Percentiles rank a stretch among this genome's conserved stretches.
phyloP scores from a whole-genome alignment of 2,888 invertebrate genomes.

The Metallyticus violacea region DNA sequence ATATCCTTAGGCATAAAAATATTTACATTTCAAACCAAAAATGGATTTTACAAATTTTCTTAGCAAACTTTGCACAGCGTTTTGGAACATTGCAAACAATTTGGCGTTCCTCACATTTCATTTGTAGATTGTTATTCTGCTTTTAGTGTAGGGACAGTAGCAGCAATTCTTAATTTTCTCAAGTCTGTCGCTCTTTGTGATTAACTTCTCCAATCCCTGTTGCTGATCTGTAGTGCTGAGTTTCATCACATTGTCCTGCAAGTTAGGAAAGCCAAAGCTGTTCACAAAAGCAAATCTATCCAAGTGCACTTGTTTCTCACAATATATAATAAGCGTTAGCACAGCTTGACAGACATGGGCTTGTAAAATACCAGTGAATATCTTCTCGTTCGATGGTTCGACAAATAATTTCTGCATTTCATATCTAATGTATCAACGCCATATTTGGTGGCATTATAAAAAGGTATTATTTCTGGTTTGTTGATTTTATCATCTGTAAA shows the following conservation, averaged over 20 bases:
- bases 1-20: no score
- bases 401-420: conserved; percentile 37
- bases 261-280: not conserved
- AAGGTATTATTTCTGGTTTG: conserved; percentile 38
- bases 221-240: not conserved
- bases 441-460: conserved; percentile 38
- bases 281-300: not conserved
- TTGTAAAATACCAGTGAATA: conserved; percentile 36
- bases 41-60: no score
- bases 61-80: not conserved
- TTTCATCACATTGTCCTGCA: not conserved
- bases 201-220: no score
- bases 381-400: conserved; percentile 34
- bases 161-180: not conserved
- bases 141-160: not conserved
- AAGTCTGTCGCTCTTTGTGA: not conserved
- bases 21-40: no score
- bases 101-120: not conserved
- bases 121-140: not conserved
- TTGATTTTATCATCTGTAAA: not conserved
- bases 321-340: not conserved
- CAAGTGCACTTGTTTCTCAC: not conserved
- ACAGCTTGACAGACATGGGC: not conserved
- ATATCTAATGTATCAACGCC: conserved; percentile 36
- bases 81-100: not conserved